Evolutionary conservation across 2,888 invertebrate species (phyloP), one percentile per base, ranked within the genome.

Genomic region (Thereva nobilitata): DNA sequence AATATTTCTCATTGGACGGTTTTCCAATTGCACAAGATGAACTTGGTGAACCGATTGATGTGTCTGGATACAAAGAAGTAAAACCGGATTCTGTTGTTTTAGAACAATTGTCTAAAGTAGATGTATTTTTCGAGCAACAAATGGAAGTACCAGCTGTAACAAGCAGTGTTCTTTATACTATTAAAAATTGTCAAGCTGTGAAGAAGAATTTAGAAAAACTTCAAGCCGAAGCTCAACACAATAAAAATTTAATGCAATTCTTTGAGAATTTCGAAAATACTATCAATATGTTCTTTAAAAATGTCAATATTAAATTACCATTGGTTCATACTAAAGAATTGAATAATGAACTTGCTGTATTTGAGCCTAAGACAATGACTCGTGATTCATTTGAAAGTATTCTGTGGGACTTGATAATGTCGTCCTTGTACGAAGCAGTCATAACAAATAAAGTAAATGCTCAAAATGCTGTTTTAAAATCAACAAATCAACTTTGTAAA

Each of bases 1-100:
- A 86, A 50, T 87, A 89, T 74, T 89, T 88, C 76, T 88, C 88
- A 1, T 88, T 89, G 1, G 89, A 89, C 80, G 88, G 89, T 70
- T 89, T 88, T 74, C 82, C 83, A 66, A 82, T 85, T 4, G 82
- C 82, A 1, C 82, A 83, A 0, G 84, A 84, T 69, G 83, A 83
- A 67, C 70, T 84, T 7, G 76, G 75, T 6, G 71, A 82, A 8
- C 73, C 83, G 7, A 78, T 23, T 23, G 23, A 23, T 23, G 23
- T 2, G 2, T 23, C 23, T 23, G 23, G 23, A 23, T 23, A 23
- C 2, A 23, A 23, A 23, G 87, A 88, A 75, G 78, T 86, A 59
- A 85, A 86, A 68, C 86, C 88, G 68, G 88, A 88, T 72, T 84
- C 86, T 3, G 84, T 85, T 65, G 87, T 88, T 86, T 74, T 88